Conservation (phyloP, 2,113 vertebrate genomes). For the Thinocorus orbignyianus region DNA sequence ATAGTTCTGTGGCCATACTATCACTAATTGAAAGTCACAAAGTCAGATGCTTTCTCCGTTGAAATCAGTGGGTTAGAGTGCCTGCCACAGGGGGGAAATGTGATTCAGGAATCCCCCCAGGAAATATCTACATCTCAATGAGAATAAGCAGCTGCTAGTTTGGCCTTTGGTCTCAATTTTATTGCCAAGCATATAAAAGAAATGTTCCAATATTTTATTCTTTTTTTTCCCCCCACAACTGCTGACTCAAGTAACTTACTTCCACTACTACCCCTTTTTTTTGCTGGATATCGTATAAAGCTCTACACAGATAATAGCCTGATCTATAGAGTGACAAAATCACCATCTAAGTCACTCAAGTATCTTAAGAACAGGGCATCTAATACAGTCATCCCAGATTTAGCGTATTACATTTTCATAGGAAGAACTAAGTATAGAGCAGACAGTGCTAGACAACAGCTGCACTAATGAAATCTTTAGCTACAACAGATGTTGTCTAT, state of each 20-base stretch:
- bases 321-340: slow-evolving; percentile 26
- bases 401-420: neutral
- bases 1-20: neutral
- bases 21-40: neutral
- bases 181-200: slow-evolving; percentile 49
- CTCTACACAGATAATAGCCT: neutral
- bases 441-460: slow-evolving; percentile 23
- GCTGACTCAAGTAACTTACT: slow-evolving; percentile 33
- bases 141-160: slow-evolving; percentile 50
- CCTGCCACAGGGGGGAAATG: neutral
- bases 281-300: neutral
- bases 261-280: neutral
- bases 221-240: slow-evolving; percentile 16
- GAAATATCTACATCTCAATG: neutral
- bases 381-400: neutral
- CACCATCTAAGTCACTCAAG: neutral
- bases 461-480: slow-evolving; percentile 52
- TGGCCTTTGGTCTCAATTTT: slow-evolving; percentile 46
- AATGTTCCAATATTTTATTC: slow-evolving; percentile 34
- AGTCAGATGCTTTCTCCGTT: neutral
- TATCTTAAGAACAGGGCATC: neutral
- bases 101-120: neutral
- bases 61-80: neutral
- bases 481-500: slow-evolving; percentile 40
- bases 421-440: neutral